These are phyloP conservation scores for Caenorhabditis auriculariae DNA, from an alignment of 2,888 invertebrate genomes.

Conservation along the genomic window DNA sequence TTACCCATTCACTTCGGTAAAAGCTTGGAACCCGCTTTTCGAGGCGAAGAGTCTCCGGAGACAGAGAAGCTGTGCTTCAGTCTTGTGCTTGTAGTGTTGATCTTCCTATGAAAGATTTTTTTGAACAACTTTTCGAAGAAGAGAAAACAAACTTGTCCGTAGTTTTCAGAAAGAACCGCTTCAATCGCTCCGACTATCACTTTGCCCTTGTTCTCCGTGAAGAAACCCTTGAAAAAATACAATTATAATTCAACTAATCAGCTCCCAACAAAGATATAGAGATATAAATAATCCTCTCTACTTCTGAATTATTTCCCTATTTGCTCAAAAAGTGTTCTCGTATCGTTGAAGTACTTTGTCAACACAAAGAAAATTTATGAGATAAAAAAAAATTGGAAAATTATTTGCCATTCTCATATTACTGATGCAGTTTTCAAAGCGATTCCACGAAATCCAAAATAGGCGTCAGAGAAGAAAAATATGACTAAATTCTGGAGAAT, in stretches of 20 bases:
- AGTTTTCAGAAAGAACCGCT: slow-evolving; percentile 75
- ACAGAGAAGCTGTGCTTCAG: slow-evolving; percentile 91
- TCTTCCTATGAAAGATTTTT: slow-evolving; percentile 66
- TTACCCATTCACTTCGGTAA: slow-evolving; percentile 56
- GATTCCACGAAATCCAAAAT: too few relatives aligned
- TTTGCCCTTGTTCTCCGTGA: slow-evolving; percentile 86
- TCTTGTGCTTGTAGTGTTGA: slow-evolving; percentile 69
- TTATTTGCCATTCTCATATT: too few relatives aligned
- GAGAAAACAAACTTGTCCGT: slow-evolving; percentile 21
- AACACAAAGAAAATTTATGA: too few relatives aligned
- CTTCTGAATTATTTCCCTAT: neutral
- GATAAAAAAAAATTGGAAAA: too few relatives aligned
- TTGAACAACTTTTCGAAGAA: too few relatives aligned
- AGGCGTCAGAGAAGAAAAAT: too few relatives aligned
- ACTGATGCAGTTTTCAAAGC: too few relatives aligned
- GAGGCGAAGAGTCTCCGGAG: slow-evolving; percentile 88
- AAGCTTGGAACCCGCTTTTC: slow-evolving; percentile 92
- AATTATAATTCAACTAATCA: neutral
- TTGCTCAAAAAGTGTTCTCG: neutral
- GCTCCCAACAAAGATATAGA: too few relatives aligned
- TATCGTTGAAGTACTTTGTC: too few relatives aligned
- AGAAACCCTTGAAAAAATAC: slow-evolving; percentile 77
- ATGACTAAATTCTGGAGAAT: too few relatives aligned
- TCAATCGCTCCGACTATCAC: slow-evolving; percentile 87
- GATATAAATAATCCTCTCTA: neutral